A percentile compares a stretch with the other conserved stretches of the same genome.
Evolutionary conservation across 2,113 vertebrate genomes (phyloP).

Genomic region (Aplodontia rufa): DNA sequence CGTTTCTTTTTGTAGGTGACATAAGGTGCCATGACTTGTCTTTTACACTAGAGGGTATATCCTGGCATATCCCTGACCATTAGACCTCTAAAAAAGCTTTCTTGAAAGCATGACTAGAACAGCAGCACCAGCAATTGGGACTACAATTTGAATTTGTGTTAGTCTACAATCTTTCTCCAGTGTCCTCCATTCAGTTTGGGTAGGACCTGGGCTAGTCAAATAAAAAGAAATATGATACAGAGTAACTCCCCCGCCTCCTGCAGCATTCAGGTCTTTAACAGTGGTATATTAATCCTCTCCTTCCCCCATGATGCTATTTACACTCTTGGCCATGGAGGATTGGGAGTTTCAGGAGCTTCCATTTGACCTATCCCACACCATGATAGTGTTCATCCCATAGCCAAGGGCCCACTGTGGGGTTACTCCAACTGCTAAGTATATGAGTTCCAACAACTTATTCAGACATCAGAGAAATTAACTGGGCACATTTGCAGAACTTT

Average conservation of each 20-base stretch:
- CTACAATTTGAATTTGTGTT: background rate
- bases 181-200: background rate
- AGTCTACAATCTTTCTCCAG: background rate
- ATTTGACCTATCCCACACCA: background rate
- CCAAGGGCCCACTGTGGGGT: background rate
- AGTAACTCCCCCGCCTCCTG: background rate
- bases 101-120: background rate
- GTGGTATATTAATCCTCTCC: background rate
- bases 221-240: background rate
- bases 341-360: background rate
- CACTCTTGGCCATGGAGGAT: background rate
- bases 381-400: background rate
- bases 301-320: background rate
- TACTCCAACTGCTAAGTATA: background rate
- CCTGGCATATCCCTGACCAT: background rate
- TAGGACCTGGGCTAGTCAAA: background rate
- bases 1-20: background rate
- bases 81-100: background rate
- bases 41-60: background rate
- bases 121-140: background rate
- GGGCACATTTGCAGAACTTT: background rate
- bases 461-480: background rate
- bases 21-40: background rate
- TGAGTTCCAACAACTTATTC: background rate
- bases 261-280: background rate